Percentiles rank a stretch among this genome's conserved stretches.
Evolutionary conservation across 2,113 vertebrate species (phyloP).

Genomic region (Diglossa brunneiventris): DNA sequence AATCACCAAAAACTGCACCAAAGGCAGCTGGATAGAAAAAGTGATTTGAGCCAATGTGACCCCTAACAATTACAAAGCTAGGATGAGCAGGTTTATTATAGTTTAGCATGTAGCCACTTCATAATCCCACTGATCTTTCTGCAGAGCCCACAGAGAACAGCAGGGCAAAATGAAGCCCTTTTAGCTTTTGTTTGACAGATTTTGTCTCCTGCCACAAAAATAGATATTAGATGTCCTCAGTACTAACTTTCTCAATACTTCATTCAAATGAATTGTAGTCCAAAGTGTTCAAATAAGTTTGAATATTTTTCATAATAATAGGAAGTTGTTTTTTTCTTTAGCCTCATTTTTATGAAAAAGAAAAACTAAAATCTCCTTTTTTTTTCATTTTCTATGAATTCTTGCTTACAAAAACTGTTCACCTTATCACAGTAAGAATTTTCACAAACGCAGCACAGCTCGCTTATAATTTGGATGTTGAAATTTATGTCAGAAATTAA

Average conservation of each 20-base stretch:
- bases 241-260: neutral
- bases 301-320: neutral
- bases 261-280: neutral
- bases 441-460: neutral
- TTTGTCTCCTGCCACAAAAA: neutral
- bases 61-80: neutral
- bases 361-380: neutral
- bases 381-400: neutral
- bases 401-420: neutral
- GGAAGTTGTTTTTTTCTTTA: neutral
- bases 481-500: neutral
- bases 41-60: neutral
- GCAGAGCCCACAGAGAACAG: neutral
- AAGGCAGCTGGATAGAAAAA: neutral
- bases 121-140: neutral
- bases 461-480: neutral
- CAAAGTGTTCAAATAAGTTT: neutral
- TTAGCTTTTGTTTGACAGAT: neutral
- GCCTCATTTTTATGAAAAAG: neutral
- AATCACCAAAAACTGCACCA: neutral
- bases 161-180: neutral
- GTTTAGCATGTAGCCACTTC: neutral
- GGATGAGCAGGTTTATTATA: neutral
- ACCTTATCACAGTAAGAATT: neutral
- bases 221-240: neutral